phyloP scores from a whole-genome alignment of 37 sponge, comb jelly and placozoan genomes.

The Corticium candelabrum region DNA sequence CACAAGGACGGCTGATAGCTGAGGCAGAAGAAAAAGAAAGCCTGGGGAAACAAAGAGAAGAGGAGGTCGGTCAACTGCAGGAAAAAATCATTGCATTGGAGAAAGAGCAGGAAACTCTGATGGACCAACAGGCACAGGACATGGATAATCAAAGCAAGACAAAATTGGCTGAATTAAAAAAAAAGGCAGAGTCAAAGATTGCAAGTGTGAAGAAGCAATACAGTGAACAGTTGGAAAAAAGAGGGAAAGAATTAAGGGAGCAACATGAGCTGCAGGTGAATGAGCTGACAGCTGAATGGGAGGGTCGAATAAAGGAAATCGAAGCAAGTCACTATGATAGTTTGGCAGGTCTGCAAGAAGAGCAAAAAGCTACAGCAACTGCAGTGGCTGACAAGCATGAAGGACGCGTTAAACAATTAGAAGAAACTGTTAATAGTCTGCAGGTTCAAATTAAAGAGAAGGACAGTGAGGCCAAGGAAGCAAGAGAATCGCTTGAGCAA shows the following conservation, averaged over 20 bases:
- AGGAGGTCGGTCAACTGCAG: not conserved
- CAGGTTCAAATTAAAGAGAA: no score
- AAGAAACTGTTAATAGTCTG: no score
- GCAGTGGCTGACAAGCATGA: no score
- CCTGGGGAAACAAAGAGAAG: no score
- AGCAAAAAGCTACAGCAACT: no score
- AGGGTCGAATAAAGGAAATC: not conserved
- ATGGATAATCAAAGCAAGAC: no score
- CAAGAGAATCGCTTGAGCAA: no score
- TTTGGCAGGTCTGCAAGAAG: no score
- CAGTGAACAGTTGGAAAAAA: not conserved
- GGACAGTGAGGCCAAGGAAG: no score
- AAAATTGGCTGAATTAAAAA: conserved; percentile 11
- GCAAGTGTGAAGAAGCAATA: conserved; percentile 1
- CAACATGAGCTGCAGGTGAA: conserved; percentile 15
- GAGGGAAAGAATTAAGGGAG: not conserved
- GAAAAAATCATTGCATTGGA: not conserved
- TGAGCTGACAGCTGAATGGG: conserved; percentile 1
- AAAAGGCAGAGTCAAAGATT: conserved; percentile 14
- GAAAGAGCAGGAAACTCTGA: not conserved
- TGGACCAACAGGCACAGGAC: no score
- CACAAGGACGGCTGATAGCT: not conserved
- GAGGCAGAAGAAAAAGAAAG: not conserved
- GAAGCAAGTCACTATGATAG: no score
- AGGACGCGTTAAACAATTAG: no score